These are phyloP conservation scores for Boleophthalmus pectinirostris DNA, from an alignment of 2,113 vertebrate genomes.

Conservation along the genomic window DNA sequence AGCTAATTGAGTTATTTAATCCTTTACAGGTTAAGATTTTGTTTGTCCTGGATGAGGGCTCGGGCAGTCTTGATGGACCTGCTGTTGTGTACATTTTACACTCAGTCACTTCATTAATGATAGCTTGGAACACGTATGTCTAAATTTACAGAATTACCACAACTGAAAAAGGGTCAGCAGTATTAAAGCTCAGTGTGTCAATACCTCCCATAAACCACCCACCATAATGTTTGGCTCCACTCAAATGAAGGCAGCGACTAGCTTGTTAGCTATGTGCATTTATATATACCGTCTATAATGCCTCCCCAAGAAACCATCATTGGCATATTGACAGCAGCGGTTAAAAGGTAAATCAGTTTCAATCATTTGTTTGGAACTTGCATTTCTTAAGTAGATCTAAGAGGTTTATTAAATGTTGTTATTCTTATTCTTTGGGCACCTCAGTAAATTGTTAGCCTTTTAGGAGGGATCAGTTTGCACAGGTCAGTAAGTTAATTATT, in stretches of 20 bases:
- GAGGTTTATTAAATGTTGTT: too few relatives aligned
- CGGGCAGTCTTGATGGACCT: constrained; percentile 77
- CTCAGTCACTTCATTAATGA: background rate
- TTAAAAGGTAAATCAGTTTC: constrained; percentile 83
- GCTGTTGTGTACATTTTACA: constrained; percentile 84
- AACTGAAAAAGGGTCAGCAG: constrained; percentile 87
- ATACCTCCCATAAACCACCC: constrained; percentile 84
- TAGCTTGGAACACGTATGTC: background rate
- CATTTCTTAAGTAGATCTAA: background rate
- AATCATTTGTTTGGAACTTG: background rate
- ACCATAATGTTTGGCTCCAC: too few relatives aligned
- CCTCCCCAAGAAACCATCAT: constrained; percentile 88
- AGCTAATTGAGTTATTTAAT: background rate
- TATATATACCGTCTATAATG: too few relatives aligned
- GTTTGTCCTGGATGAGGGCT: constrained; percentile 89
- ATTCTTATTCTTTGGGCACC: background rate
- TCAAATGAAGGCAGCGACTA: too few relatives aligned
- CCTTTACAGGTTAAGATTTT: constrained; percentile 79
- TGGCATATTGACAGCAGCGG: constrained; percentile 88
- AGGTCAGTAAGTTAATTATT: too few relatives aligned
- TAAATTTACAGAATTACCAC: constrained; percentile 76
- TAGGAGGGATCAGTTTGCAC: too few relatives aligned
- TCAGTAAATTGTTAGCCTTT: too few relatives aligned
- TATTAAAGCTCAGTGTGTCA: constrained; percentile 83
- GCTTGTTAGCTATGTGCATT: too few relatives aligned